A percentile compares a stretch with the other conserved stretches of the same genome.
Evolutionary conservation across 1,140 invertebrate genomes (phyloP).

Genomic region (Metaphire vulgaris): DNA sequence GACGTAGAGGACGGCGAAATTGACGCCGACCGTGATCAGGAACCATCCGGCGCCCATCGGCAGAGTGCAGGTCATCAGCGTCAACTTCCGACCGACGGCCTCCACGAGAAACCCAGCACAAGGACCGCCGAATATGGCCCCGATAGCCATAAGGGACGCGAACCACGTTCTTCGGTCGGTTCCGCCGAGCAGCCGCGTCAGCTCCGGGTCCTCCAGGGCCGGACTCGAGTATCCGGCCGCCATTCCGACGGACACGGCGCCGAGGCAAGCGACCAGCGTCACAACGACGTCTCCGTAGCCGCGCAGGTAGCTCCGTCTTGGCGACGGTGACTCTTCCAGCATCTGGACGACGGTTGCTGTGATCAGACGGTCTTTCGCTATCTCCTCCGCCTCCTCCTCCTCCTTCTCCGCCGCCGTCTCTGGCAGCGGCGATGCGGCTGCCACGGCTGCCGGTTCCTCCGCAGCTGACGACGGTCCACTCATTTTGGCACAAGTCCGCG

Average conservation of each 20-base stretch:
- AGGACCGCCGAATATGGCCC: constrained; percentile 68
- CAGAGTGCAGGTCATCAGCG: constrained; percentile 24
- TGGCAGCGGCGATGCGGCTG: no score
- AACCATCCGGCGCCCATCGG: constrained; percentile 27
- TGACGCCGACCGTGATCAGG: constrained; percentile 57
- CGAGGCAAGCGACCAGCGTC: constrained; percentile 22
- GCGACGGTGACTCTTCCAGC: no score
- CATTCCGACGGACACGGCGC: constrained; percentile 21
- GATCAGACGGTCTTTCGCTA: no score
- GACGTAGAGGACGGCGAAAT: constrained; percentile 52
- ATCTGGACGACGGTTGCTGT: no score
- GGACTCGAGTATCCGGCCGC: constrained; percentile 26
- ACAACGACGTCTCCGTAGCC: constrained; percentile 16
- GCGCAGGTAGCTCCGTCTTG: no score
- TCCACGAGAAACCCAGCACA: constrained; percentile 12
- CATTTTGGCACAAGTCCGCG: no score
- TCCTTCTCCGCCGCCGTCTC: no score
- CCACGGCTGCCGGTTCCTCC: no score
- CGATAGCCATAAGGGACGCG: constrained; percentile 77
- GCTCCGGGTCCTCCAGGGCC: constrained; percentile 7
- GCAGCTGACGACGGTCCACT: no score
- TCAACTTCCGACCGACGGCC: constrained; percentile 22
- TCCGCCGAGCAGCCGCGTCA: constrained; percentile 44
- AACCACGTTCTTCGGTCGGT: constrained; percentile 69
- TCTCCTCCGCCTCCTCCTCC: no score